Evolutionary conservation across 2,113 vertebrate genomes (phyloP).

Genomic region (Ginglymostoma cirratum): DNA sequence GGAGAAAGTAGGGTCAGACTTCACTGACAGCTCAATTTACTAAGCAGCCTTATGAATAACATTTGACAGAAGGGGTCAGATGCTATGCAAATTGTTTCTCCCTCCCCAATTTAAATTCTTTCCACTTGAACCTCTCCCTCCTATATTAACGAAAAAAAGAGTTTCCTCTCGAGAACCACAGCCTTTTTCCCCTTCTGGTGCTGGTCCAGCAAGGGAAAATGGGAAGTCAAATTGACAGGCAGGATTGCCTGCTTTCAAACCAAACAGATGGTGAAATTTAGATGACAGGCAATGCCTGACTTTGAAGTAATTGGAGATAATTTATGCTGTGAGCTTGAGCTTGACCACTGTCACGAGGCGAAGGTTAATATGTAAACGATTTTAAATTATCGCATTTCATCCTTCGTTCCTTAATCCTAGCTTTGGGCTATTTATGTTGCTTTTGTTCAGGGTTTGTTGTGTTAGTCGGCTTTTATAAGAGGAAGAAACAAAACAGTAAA

Average conservation of each 20-base stretch:
- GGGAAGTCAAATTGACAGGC: slow-evolving; percentile 70
- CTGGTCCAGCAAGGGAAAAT: slow-evolving; percentile 55
- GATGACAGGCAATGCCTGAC: slow-evolving; percentile 88
- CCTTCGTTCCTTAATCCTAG: slow-evolving; percentile 82
- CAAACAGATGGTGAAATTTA: slow-evolving; percentile 97
- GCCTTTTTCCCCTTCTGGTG: slow-evolving; percentile 46
- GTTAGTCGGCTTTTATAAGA: slow-evolving; percentile 60
- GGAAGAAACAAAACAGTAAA: slow-evolving; percentile 50
- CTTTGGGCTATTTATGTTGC: slow-evolving; percentile 67
- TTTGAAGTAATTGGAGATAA: slow-evolving; percentile 96
- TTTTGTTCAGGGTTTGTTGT: slow-evolving; percentile 51
- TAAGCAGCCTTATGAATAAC: slow-evolving; percentile 35
- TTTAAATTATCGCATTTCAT: slow-evolving; percentile 70
- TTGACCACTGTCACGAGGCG: slow-evolving; percentile 81
- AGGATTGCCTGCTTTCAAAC: slow-evolving; percentile 70
- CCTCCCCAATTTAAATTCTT: slow-evolving; percentile 38
- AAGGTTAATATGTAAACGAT: slow-evolving; percentile 95
- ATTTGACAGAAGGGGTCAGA: slow-evolving; percentile 37
- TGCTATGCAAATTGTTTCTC: slow-evolving; percentile 36
- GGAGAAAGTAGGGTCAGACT: slow-evolving; percentile 3
- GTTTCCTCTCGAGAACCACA: slow-evolving; percentile 54
- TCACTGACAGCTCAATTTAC: slow-evolving; percentile 36
- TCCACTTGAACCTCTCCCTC: slow-evolving; percentile 35
- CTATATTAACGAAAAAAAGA: not conserved
- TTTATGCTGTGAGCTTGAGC: slow-evolving; percentile 85